Base-by-base conservation (phyloP, 1,140 invertebrate species). In the Caenorhabditis remanei region DNA sequence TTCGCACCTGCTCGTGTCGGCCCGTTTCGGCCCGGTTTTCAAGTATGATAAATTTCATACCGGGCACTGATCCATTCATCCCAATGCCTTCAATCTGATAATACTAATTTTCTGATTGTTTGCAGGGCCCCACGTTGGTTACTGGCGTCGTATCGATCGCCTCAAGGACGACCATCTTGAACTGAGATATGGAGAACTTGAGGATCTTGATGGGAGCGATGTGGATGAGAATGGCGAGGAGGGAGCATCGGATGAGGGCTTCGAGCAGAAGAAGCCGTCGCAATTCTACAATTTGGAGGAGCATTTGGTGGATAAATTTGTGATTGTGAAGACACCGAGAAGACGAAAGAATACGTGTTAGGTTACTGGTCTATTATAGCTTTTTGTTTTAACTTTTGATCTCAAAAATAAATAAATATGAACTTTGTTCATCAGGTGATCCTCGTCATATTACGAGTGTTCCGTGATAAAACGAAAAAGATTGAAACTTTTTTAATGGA, bases 111-210 rank as follows among this genome's bases (percentile, higher is more conserved):
- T 32, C 8, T 8, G 56, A 61, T n/a, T 9, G 1, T 21, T 16
- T 61, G 16, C 16, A 71, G 65, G 65, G 65, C 65, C 65, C 6
- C 65, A 71, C 46, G 65, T 71, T 19, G 71, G 43, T 32, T 79
- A 79, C 41, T 79, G 71, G 71, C 8, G 71, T n/a, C 71, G 71
- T 79, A n/a, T 79, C 24, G 71, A 79, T 79, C 71, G 53, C 21
- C n/a, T 79, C 19, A 50, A 50, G 24, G 71, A 79, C 46, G 24
- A 48, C 24, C 43, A 53, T 21, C 71, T 79, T 53, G 71, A 79
- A 0, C 46, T 79, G 71, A 6, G 71, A 79, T 79, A 79, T 50
- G 71, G 46, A 53, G 71, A 79, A 79, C 4, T 79, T 50, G 46
- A 79, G 41, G n/a, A 79, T 79, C 40, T 79, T 3, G 71, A 48